Conservation (phyloP, 2,797 vertebrate species). For the Enteromius treurensis region DNA sequence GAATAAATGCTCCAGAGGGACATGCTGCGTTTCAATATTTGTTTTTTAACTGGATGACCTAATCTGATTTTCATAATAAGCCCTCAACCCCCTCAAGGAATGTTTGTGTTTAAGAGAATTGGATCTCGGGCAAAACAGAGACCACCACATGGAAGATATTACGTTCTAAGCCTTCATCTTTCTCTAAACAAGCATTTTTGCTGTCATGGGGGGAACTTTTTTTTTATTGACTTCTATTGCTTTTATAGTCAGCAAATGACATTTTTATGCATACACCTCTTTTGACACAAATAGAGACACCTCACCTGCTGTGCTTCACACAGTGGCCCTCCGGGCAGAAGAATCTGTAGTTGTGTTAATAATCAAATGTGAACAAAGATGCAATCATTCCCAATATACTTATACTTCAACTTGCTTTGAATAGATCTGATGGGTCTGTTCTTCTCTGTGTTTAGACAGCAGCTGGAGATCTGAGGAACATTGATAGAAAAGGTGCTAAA, state of each 20-base stretch:
- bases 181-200: neutral
- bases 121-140: neutral
- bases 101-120: neutral
- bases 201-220: neutral
- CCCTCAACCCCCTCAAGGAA: neutral
- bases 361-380: neutral
- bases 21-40: neutral
- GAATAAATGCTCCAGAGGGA: neutral
- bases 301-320: neutral
- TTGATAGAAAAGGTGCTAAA: neutral
- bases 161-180: neutral
- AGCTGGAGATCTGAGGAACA: slow-evolving; percentile 3
- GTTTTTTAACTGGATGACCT: neutral
- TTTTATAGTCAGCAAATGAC: neutral
- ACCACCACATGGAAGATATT: slow-evolving; percentile 6
- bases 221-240: neutral
- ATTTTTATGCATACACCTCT: neutral
- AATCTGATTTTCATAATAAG: slow-evolving; percentile 4
- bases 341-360: too few relatives aligned
- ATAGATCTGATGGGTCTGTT: neutral
- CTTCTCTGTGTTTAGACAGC: neutral
- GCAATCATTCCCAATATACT: neutral
- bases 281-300: neutral
- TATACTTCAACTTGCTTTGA: neutral
- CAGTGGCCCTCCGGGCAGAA: neutral